Percentiles rank a stretch among this genome's conserved stretches.
Evolutionary conservation across 2,888 invertebrate species (phyloP).

Genomic region (Salticus scenicus): DNA sequence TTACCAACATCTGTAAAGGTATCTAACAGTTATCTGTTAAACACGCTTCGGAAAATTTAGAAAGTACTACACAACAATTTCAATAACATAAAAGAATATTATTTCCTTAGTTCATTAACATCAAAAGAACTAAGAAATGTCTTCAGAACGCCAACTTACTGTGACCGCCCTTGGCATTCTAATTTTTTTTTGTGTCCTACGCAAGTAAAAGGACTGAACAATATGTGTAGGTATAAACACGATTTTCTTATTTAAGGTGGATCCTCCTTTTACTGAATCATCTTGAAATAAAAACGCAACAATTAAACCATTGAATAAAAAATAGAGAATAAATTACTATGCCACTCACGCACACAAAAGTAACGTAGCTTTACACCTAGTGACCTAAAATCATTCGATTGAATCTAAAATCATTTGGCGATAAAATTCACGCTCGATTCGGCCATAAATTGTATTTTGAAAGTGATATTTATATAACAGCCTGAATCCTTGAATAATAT

Average conservation of each 20-base stretch:
- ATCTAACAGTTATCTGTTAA: too few relatives aligned
- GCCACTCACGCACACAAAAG: constrained; percentile 25
- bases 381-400: constrained; percentile 43
- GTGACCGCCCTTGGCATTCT: constrained; percentile 65
- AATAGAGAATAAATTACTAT: constrained; percentile 26
- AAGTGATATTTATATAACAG: too few relatives aligned
- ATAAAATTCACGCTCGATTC: not conserved
- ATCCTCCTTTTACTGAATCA: constrained; percentile 39
- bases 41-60: too few relatives aligned
- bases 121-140: not conserved
- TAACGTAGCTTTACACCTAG: constrained; percentile 29
- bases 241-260: constrained; percentile 19
- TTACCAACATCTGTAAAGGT: too few relatives aligned
- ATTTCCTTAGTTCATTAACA: constrained; percentile 11
- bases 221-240: constrained; percentile 38
- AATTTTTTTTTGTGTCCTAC: not conserved
- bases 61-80: not conserved
- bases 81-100: not conserved
- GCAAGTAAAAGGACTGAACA: constrained; percentile 25
- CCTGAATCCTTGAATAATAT: too few relatives aligned
- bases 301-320: constrained; percentile 50
- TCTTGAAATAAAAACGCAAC: constrained; percentile 22
- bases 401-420: not conserved
- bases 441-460: constrained; percentile 15
- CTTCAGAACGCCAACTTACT: constrained; percentile 5